Base-by-base conservation (phyloP, 2,113 vertebrate genomes). In the Thryonomys swinderianus region DNA sequence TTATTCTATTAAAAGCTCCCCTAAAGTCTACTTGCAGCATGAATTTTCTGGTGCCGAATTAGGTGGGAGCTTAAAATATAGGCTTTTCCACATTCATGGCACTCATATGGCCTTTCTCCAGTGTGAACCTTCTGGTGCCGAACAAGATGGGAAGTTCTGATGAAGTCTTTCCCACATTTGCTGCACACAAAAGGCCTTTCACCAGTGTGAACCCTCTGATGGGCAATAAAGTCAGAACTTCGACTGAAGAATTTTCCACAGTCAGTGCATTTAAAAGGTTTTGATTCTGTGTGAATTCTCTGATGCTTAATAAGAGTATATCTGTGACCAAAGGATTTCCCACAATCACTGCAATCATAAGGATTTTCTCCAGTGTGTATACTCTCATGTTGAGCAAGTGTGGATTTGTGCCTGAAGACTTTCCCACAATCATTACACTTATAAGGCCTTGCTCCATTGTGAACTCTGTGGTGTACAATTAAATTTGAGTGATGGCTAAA, bases 401-500 rank as follows among this genome's bases (percentile, higher is more conserved):
- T 96, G 51, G 97, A 95, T 16, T 96, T 96, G 62, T 97, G 95
- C 64, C 95, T 94, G 83, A 97, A 97, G 32, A 96, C 95, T 86
- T 95, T 96, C 40, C 96, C 97, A 93, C 96, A 97, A 12, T 96
- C 53, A 1, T 2, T 95, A 51, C 97, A 97, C 21, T 95, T 89
- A 8, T 76, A 97, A 91, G 96, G 96, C 67, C 97, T 94, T 17
- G 67, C 95, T 57, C 95, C 96, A 23, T 78, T 97, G 89, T 97
- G 97, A 69, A 97, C 97, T 87, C 94, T 94, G 91, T 96, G 97
- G 84, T 97, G 96, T 55, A 96, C 95, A 23, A 89, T 93, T 9
- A 97, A 84, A 55, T 97, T 97, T 74, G 96, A 97, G 90, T 96
- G 97, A 91, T 97, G 96, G 51, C 95, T 96, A 14, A 97, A 96